These are phyloP conservation scores for Notolepis coatsorum DNA, from an alignment of 2,797 vertebrate genomes.

Conservation along the genomic window DNA sequence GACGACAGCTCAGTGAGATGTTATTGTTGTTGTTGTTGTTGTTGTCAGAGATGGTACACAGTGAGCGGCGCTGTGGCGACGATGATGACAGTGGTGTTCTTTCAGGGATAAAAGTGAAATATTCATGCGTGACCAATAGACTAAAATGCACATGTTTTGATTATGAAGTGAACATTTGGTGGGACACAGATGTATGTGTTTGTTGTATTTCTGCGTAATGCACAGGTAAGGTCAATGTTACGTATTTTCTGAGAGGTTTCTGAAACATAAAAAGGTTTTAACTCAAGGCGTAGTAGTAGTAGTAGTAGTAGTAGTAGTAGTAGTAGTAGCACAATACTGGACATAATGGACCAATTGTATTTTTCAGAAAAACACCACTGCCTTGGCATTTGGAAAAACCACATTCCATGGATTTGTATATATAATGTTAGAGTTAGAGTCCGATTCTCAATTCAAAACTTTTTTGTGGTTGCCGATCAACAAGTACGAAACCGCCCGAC, in stretches of 20 bases:
- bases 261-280: constrained; percentile 34
- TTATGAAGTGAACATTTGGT: constrained; percentile 44
- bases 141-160: constrained; percentile 54
- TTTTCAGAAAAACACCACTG: constrained; percentile 82
- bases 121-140: constrained; percentile 40
- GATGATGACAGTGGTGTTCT: constrained; percentile 46
- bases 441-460: constrained; percentile 61
- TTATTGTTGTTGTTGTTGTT: too few species aligned
- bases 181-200: constrained; percentile 53
- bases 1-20: constrained; percentile 37
- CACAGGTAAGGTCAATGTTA: too few species aligned
- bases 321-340: too few species aligned
- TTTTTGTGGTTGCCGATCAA: constrained; percentile 38
- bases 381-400: constrained; percentile 83
- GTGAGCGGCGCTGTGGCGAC: constrained; percentile 27
- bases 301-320: too few species aligned
- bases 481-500: too few species aligned
- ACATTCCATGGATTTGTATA: constrained; percentile 85
- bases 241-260: constrained; percentile 45
- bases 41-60: constrained; percentile 36
- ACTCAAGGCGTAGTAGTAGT: constrained; percentile 77
- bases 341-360: constrained; percentile 87
- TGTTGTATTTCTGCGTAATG: constrained; percentile 60
- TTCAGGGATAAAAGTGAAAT: constrained; percentile 72
- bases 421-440: constrained; percentile 50